Conservation (phyloP, 2,113 vertebrate species). For the Cygnus buccinator region DNA sequence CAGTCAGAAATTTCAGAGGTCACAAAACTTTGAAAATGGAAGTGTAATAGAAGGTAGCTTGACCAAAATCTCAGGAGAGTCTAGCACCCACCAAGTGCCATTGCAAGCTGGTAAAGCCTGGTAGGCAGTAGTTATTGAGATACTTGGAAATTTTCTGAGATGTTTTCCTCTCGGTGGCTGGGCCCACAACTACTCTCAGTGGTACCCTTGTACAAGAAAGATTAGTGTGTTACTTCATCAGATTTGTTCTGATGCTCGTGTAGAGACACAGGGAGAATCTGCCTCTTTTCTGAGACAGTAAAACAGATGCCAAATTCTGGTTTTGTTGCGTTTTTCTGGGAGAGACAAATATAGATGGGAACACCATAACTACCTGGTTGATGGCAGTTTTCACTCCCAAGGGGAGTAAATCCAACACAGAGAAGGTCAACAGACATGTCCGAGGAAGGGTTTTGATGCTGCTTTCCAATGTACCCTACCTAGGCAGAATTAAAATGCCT, state of each 20-base stretch:
- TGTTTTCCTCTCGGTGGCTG: neutral
- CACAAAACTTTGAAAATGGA: neutral
- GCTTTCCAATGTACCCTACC: neutral
- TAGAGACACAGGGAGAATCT: neutral
- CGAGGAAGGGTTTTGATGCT: neutral
- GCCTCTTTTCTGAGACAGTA: neutral
- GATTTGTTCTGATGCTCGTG: neutral
- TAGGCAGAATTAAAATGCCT: neutral
- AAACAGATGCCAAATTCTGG: neutral
- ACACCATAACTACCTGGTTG: neutral
- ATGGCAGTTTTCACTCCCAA: neutral
- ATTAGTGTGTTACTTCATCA: neutral
- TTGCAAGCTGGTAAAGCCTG: neutral
- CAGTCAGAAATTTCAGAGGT: neutral
- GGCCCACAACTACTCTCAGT: neutral
- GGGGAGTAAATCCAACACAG: neutral
- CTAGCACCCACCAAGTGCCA: neutral
- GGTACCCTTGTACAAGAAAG: neutral
- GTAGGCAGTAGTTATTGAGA: neutral
- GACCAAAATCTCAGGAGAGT: neutral
- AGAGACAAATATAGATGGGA: neutral
- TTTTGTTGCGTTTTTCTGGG: neutral
- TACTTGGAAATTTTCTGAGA: neutral
- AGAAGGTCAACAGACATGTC: neutral
- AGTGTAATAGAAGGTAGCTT: neutral